A percentile compares a stretch with the other conserved stretches of the same genome.
Conservation (phyloP, 2,888 invertebrate genomes). For the Dichetophora obliterata region DNA sequence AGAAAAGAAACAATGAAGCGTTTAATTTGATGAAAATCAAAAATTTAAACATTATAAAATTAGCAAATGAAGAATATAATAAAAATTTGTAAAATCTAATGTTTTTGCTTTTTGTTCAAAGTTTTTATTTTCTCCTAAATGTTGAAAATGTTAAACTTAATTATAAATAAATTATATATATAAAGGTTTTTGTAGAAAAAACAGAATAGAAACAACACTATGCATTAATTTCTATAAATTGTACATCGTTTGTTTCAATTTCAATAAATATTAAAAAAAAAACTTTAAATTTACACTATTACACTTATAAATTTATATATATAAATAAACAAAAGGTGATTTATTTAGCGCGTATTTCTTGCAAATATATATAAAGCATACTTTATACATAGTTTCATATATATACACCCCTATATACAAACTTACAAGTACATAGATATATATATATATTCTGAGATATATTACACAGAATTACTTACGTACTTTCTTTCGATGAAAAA, state of each 20-base stretch:
- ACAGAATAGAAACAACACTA: conserved; percentile 6
- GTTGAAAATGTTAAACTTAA: conserved; percentile 20
- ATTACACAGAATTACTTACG: neutral
- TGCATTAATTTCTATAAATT: conserved; percentile 14
- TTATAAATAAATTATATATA: neutral
- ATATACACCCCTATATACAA: conserved; percentile 39
- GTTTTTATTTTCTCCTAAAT: conserved; percentile 4
- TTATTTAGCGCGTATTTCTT: conserved; percentile 49
- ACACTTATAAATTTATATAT: conserved; percentile 1
- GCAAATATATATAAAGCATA: conserved; percentile 40
- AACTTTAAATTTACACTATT: conserved; percentile 41
- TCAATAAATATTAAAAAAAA: conserved; percentile 40
- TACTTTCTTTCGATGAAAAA: conserved; percentile 31
- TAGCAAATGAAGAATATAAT: neutral
- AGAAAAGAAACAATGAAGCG: neutral
- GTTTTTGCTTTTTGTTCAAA: neutral
- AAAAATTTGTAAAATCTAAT: neutral
- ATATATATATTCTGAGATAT: conserved; percentile 43
- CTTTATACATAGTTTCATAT: conserved; percentile 15
- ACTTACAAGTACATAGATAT: conserved; percentile 29
- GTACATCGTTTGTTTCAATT: conserved; percentile 21
- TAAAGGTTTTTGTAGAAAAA: neutral
- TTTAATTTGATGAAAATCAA: neutral
- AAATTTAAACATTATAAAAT: neutral
- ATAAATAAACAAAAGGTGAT: conserved; percentile 42